Evolutionary conservation across 2,113 vertebrate species (phyloP), one percentile per base, ranked within the genome.

Genomic region (Seriola aureovittata): DNA sequence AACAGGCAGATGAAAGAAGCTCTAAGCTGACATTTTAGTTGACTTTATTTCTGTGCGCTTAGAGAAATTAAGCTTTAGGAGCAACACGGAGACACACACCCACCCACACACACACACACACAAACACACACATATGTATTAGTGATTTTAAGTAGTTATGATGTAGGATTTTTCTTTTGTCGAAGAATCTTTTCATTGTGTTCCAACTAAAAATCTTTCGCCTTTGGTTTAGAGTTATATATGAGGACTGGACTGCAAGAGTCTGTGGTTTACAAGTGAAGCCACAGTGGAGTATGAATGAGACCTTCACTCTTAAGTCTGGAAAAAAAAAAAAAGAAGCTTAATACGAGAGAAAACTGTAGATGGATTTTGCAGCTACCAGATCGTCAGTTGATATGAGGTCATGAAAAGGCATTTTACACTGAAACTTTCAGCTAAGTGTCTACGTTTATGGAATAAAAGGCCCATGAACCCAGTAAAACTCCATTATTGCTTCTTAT

Each of bases 401-500:
- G 36, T 34, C 57, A 50, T 46, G 32, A 81, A 59, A 46, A 32
- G 2, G 4, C 29, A 9, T 54, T 23, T 58, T 21, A 11, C 5
- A 5, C 29, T 8, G 10, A 58, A 69, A 63, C 67, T 29, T 64
- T 55, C 8, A 38, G 48, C 23, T 40, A 19, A 4, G 3, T 58
- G 34, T 54, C 54, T 36, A n/a, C 12, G 11, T 69, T 50, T 48
- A 48, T 34, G 13, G 10, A 63, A 23, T 21, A 36, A 4, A 48
- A 42, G 62, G 54, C 52, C 40, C 42, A 60, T 50, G 50, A 70
- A 48, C 21, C n/a, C 54, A n/a, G 12, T 32, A 38, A 67, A 81
- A 54, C 72, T 48, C 66, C 50, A 14, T 58, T 11, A 12, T n/a
- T 48, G 44, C 44, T 46, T 32, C n/a, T 58, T 66, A 36, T 17